Evolutionary conservation across 2,888 invertebrate species (phyloP), one percentile per base, ranked within the genome.

Genomic region (Hypsopygia costalis): DNA sequence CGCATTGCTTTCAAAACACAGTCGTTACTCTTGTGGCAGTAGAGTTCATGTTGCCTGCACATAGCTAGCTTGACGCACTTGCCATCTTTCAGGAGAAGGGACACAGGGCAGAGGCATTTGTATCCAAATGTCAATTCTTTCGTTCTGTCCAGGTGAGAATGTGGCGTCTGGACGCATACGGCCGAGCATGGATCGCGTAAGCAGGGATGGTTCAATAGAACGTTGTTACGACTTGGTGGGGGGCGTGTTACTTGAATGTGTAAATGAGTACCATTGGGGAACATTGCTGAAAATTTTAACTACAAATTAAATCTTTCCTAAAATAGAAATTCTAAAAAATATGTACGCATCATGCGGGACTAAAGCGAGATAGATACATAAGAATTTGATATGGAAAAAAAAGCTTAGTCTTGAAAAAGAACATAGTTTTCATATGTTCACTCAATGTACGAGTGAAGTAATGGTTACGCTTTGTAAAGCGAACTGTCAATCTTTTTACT

Each of bases 151-250:
- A 52, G 52, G 8, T 40, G 44, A 3, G 33, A 34, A 30, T 66
- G 68, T 29, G 70, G 39, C 2, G 49, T 65, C 41, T 92, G 89
- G 1, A 94, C 90, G 61, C 96, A 96, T 6, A 95, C 74, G 65
- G 95, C 93, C 1, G 93, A 92, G 59, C 96, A 96, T 0, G 91
- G 28, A 92, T 92, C 46, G 92, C 92, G 21, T 20, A 85, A 82
- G 57, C 95, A 95, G 0, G 89, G 87, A 70, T 93, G 93, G 31
- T 50, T 62, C 3, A 55, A 38, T 1, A 74, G 46, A 0, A 70
- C 62, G 37, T 64, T 55, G 34, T 49, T 52, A 0, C 49, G 27
- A 4, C 61, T 59, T 0, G 62, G 66, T 1, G 48, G 49, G 1
- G 56, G 44, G 3, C 51, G 40, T 0, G 79, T 77, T 0, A 75